Evolutionary conservation across 2,797 vertebrate genomes (phyloP).

Genomic region (Remorina albescens): DNA sequence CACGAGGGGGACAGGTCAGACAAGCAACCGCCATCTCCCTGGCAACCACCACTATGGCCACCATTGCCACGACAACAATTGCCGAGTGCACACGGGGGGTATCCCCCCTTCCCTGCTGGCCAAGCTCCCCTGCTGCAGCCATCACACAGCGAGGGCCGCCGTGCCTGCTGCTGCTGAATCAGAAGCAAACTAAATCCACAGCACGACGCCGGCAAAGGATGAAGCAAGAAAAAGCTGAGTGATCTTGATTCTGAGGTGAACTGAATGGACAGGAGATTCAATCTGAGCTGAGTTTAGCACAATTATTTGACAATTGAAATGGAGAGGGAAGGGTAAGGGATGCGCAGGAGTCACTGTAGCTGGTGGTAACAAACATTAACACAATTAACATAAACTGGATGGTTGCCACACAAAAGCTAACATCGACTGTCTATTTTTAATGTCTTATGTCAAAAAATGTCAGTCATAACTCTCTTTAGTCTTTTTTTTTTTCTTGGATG

Average conservation of each 20-base stretch:
- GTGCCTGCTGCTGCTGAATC: constrained; percentile 72
- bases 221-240: constrained; percentile 69
- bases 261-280: constrained; percentile 67
- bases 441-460: neutral
- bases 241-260: constrained; percentile 75
- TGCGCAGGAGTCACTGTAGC: constrained; percentile 19
- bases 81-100: constrained; percentile 61
- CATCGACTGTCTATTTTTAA: neutral
- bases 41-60: constrained; percentile 78
- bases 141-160: constrained; percentile 68
- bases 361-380: constrained; percentile 3
- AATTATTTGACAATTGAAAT: constrained; percentile 55
- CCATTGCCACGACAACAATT: constrained; percentile 83
- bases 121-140: constrained; percentile 68
- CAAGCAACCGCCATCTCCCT: constrained; percentile 82
- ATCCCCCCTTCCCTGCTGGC: constrained; percentile 62
- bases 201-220: constrained; percentile 71
- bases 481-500: neutral
- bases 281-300: constrained; percentile 54
- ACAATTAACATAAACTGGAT: neutral
- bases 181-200: constrained; percentile 76
- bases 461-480: neutral
- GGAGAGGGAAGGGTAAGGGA: constrained; percentile 32
- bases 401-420: neutral
- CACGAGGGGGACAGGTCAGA: constrained; percentile 81